Evolutionary conservation across 2,797 vertebrate species (phyloP).

Genomic region (Prionace glauca): DNA sequence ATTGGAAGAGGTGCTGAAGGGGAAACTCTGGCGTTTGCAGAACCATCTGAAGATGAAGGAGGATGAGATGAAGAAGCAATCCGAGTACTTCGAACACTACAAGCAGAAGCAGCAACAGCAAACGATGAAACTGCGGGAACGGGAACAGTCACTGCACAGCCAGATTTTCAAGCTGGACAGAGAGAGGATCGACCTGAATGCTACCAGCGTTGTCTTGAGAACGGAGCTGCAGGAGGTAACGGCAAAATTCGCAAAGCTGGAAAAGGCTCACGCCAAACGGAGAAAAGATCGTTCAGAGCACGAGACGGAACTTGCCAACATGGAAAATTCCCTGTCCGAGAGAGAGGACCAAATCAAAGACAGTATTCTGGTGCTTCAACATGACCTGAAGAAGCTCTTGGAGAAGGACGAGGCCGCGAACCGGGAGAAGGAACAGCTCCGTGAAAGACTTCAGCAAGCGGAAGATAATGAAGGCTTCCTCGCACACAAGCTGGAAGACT

Average conservation of each 20-base stretch:
- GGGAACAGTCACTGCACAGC: conserved; percentile 57
- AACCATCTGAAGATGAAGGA: conserved; percentile 66
- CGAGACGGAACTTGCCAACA: conserved; percentile 40
- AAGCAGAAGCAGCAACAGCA: conserved; percentile 66
- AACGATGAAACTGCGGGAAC: conserved; percentile 55
- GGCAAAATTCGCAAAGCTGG: conserved; percentile 39
- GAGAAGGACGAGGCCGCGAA: conserved; percentile 54
- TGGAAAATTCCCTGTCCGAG: conserved; percentile 41
- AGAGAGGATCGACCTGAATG: conserved; percentile 59
- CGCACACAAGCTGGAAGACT: conserved; percentile 59
- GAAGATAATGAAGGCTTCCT: conserved; percentile 58
- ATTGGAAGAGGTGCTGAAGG: conserved; percentile 57
- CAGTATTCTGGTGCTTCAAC: conserved; percentile 55
- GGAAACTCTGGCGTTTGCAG: conserved; percentile 60
- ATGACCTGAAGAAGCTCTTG: conserved; percentile 58
- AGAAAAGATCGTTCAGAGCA: conserved; percentile 45
- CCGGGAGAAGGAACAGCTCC: conserved; percentile 51
- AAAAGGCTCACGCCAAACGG: conserved; percentile 43
- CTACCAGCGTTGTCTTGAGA: conserved; percentile 50
- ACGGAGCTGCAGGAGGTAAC: conserved; percentile 44
- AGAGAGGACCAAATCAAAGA: conserved; percentile 52
- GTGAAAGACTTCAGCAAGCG: conserved; percentile 55
- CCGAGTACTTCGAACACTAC: conserved; percentile 69
- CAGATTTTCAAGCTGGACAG: conserved; percentile 63
- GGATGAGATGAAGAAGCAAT: conserved; percentile 66